phyloP scores from a whole-genome alignment of 2,113 vertebrate species.

The Sclerurus mexicanus region DNA sequence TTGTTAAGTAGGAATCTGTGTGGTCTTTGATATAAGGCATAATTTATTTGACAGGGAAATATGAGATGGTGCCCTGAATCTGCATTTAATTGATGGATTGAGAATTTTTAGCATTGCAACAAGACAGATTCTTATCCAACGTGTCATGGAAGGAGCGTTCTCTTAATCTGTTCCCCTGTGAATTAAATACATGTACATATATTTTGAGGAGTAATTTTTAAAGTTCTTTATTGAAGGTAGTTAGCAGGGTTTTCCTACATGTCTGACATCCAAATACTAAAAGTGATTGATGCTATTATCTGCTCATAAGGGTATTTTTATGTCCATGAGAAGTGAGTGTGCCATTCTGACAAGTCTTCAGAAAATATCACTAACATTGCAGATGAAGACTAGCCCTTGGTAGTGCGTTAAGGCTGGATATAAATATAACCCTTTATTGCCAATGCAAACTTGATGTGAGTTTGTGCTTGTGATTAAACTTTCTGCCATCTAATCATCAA shows the following conservation, averaged over 20 bases:
- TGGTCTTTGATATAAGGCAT: constrained; percentile 85
- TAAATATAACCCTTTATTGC: constrained; percentile 12
- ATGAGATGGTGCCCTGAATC: constrained; percentile 81
- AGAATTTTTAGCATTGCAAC: constrained; percentile 77
- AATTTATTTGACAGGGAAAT: constrained; percentile 93
- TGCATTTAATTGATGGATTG: constrained; percentile 87
- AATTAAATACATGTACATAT: constrained; percentile 65
- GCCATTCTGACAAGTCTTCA: constrained; percentile 46
- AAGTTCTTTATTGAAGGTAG: constrained; percentile 31
- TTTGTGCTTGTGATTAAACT: constrained; percentile 39
- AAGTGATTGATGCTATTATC: constrained; percentile 68
- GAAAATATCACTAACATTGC: constrained; percentile 22
- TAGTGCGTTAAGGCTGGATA: constrained; percentile 20
- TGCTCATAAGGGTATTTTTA: constrained; percentile 58
- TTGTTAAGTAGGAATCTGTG: constrained; percentile 85
- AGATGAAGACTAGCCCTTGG: constrained; percentile 41
- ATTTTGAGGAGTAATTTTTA: constrained; percentile 45
- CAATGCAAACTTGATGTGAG: constrained; percentile 29
- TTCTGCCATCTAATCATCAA: constrained; percentile 37
- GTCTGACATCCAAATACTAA: constrained; percentile 62
- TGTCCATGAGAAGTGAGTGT: constrained; percentile 7
- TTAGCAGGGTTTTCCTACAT: constrained; percentile 39
- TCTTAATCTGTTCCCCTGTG: constrained; percentile 74
- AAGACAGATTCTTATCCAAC: constrained; percentile 71
- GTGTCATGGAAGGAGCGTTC: constrained; percentile 52